phyloP scores from a whole-genome alignment of 2,888 invertebrate genomes.

The Polyommatus iphigenia region DNA sequence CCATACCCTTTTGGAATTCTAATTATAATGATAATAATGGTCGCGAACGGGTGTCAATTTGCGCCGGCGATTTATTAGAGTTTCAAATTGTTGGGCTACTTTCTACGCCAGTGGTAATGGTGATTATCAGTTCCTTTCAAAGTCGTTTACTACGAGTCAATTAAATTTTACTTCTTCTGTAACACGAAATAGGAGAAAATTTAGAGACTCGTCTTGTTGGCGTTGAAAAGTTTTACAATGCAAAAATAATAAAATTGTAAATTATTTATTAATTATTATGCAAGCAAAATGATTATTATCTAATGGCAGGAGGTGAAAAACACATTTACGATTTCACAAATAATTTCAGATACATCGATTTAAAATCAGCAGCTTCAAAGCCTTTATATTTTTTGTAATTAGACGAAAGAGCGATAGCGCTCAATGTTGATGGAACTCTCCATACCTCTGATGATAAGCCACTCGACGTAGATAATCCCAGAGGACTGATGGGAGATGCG shows the following conservation, averaged over 20 bases:
- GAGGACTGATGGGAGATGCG: neutral
- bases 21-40: conserved; percentile 31
- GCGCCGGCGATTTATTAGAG: conserved; percentile 10
- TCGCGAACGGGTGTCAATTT: conserved; percentile 32
- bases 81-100: conserved; percentile 15
- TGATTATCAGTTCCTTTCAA: neutral
- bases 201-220: neutral
- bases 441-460: neutral
- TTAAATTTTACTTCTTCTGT: neutral
- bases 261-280: too few relatives aligned
- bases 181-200: neutral
- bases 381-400: neutral
- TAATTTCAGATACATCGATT: neutral
- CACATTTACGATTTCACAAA: too few relatives aligned
- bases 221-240: too few relatives aligned
- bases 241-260: too few relatives aligned
- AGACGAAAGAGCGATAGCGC: neutral
- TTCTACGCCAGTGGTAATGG: neutral
- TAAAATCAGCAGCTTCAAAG: neutral
- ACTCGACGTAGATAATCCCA: neutral
- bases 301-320: too few relatives aligned
- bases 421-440: neutral
- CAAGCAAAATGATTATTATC: too few relatives aligned
- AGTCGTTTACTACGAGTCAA: neutral
- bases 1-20: conserved; percentile 37